A percentile compares a stretch with the other conserved stretches of the same genome.
Evolutionary conservation across 2,888 invertebrate species (phyloP).

Genomic region (Augiades crinisus): DNA sequence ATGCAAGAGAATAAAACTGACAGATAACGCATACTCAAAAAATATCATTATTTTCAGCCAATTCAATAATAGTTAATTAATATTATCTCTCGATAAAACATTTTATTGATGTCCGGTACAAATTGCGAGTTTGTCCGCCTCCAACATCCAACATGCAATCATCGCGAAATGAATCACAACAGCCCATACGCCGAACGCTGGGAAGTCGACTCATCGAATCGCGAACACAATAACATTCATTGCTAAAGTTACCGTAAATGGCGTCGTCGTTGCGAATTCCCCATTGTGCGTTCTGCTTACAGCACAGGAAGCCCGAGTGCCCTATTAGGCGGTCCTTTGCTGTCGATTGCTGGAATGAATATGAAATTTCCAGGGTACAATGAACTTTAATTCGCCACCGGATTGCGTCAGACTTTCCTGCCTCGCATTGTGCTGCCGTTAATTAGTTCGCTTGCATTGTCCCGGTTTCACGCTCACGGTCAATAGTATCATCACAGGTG

Average conservation of each 20-base stretch:
- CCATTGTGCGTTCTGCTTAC: slow-evolving; percentile 47
- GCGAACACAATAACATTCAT: slow-evolving; percentile 25
- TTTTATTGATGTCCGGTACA: no score
- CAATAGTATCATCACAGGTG: no score
- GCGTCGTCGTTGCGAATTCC: slow-evolving; percentile 43
- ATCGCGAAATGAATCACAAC: slow-evolving; percentile 21
- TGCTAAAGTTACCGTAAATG: slow-evolving; percentile 38
- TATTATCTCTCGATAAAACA: no score
- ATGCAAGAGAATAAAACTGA: no score
- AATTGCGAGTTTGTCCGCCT: not conserved
- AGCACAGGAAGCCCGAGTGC: slow-evolving; percentile 49
- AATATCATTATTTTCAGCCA: no score
- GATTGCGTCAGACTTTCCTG: slow-evolving; percentile 5
- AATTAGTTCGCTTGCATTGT: not conserved
- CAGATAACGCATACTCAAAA: no score
- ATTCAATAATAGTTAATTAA: no score
- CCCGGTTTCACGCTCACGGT: not conserved
- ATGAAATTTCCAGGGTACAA: slow-evolving; percentile 31
- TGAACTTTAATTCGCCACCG: slow-evolving; percentile 8
- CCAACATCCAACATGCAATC: not conserved
- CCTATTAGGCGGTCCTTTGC: slow-evolving; percentile 48
- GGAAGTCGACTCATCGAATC: slow-evolving; percentile 25
- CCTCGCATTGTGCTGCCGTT: not conserved
- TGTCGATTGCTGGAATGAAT: slow-evolving; percentile 33
- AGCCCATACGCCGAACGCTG: slow-evolving; percentile 15